Evolutionary conservation across 1,140 invertebrate genomes (phyloP).

Genomic region (Bombus pyrosoma): DNA sequence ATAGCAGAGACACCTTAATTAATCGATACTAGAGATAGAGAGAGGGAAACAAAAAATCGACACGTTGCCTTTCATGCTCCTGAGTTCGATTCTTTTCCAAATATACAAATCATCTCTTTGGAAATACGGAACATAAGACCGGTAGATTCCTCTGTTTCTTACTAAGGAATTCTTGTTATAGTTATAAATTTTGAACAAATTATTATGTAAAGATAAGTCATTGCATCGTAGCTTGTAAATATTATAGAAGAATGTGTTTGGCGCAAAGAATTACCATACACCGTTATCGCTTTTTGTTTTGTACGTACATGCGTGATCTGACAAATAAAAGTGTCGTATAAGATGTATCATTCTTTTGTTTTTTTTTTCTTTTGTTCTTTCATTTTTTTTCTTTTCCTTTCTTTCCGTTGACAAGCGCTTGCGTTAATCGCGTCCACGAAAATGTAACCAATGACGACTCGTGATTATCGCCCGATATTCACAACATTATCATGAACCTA

Average conservation of each 20-base stretch:
- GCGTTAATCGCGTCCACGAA: neutral
- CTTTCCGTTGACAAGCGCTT: slow-evolving; percentile 3
- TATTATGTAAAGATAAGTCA: neutral
- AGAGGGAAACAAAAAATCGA: too few species aligned
- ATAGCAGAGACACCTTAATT: neutral
- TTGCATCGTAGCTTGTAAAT: slow-evolving; percentile 4
- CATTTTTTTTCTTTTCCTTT: neutral
- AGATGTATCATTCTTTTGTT: neutral
- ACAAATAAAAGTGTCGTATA: slow-evolving; percentile 52
- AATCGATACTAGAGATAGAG: neutral
- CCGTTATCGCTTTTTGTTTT: neutral
- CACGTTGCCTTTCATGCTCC: slow-evolving; percentile 3
- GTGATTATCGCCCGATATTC: neutral
- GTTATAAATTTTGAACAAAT: neutral
- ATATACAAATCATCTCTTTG: neutral
- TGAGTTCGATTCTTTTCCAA: neutral
- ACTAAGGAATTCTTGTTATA: neutral
- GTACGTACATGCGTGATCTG: slow-evolving; percentile 13
- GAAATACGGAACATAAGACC: neutral
- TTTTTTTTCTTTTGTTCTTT: neutral
- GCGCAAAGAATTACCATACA: neutral
- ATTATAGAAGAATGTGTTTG: neutral
- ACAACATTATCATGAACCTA: neutral
- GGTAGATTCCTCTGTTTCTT: neutral
- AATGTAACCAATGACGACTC: neutral